Base-by-base conservation (phyloP, 2,888 invertebrate species). In the Bombyx huttoni region DNA sequence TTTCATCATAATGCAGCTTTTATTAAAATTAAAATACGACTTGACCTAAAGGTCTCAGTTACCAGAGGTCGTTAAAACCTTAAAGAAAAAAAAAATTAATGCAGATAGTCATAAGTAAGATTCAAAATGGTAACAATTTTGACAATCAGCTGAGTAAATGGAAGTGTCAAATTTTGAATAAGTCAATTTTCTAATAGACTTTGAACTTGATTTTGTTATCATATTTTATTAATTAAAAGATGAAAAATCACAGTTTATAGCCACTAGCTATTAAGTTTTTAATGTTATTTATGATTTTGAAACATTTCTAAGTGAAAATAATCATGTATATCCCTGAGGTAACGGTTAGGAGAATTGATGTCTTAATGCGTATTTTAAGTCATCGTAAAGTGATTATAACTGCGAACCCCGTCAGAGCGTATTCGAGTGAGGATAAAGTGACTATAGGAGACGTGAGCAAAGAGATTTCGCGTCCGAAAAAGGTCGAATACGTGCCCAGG, bases 401-500 rank as follows among this genome's bases (percentile, higher is more conserved):
- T 7, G 68, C 75, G n/a, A 88, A 89, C 64, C 61, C 63, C 58
- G 79, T 89, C 9, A 73, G 88, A 60, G 81, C 78, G 7, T 88
- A 81, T 61, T 78, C 89, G 49, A 84, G 83, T 56, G 78, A 84
- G 53, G 89, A 89, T 61, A 90, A 86, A 74, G 91, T 95, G 49
- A 91, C 91, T 46, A 94, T 96, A 62, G 95, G 94, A 60, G 92
- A 93, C 80, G 91, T 95, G 58, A 90, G 90, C 45, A 94, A 93
- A 74, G 88, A 89, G 46, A 66, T 89, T 10, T 67, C 68, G 54
- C 68, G 78, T 49, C 91, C 95, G 0, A 91, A 91, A 64, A 90
- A 92, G 70, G 91, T 92, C 3, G 94, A 96, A 87, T 92, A 94
- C 73, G 95, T 98, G n/a, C 98, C 98, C 8, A 85, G 89, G 64